Evolutionary conservation across 2,797 vertebrate genomes (phyloP), one percentile per base, ranked within the genome.

Genomic region (Notolepis coatsorum): DNA sequence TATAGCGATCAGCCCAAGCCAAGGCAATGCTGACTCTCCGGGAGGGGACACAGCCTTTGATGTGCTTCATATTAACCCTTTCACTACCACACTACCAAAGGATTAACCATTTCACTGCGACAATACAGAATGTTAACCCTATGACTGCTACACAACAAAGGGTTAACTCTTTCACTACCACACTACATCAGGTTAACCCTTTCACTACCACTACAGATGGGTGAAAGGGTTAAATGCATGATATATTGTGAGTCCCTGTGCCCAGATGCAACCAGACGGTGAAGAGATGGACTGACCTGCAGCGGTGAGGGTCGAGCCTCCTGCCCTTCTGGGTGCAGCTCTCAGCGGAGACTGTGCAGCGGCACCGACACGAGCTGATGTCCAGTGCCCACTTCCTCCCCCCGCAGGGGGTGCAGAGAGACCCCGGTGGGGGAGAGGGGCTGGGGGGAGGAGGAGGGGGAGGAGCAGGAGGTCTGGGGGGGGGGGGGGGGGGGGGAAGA

Each of bases 351-450:
- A 91, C 18, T 47, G 55, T 88, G 73, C 93, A 94, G 68, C 0
- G 81, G 53, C 93, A 94, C 75, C 74, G 81, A 54, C 93, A 94
- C 2, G 81, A 84, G 1, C 48, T 53, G 0, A 33, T 71, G 41
- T 92, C 90, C 75, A 89, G 76, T 10, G 55, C 77, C 91, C 92
- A 91, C 77, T 88, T 92, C 75, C 84, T 91, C 23, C 88, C 73
- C 37, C 76, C 80, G 76, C 93, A 94, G 3, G 90, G 90, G 1
- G 46, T 77, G 30, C 91, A 93, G n/a, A n/a, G 74, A 1, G 80
- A 62, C 33, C 47, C 61, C 1, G 33, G 37, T 12, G 77, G 75
- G 28, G 80, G 45, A 18, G 54, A 30, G 55, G 51, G 61, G 80
- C 53, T 47, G 51, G 65, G 18, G 3, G 50, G 31, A 46, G 74